Conservation (phyloP, 2,797 vertebrate species). For the Chanos chanos region DNA sequence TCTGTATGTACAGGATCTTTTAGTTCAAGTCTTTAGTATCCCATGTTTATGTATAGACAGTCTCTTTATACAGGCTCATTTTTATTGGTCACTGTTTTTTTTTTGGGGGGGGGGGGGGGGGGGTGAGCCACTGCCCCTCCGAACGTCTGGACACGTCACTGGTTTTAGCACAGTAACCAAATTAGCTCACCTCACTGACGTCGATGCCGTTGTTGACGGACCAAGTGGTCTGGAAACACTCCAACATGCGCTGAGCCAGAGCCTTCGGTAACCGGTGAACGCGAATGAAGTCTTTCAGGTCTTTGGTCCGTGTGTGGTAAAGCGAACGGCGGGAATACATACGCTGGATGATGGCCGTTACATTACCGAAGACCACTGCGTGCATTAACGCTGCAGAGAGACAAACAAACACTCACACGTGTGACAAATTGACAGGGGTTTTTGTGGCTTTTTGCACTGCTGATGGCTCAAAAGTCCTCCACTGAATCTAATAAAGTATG, state of each 20-base stretch:
- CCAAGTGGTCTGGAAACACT: slow-evolving; percentile 98
- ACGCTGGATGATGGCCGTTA: slow-evolving; percentile 97
- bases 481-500: too few relatives aligned
- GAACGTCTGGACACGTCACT: too few relatives aligned
- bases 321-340: slow-evolving; percentile 98
- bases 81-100: too few relatives aligned
- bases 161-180: too few relatives aligned
- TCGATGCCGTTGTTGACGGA: slow-evolving; percentile 93
- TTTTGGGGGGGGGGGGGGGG: too few relatives aligned
- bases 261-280: slow-evolving; percentile 93
- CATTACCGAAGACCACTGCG: slow-evolving; percentile 94
- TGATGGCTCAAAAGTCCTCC: too few relatives aligned
- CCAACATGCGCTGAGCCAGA: slow-evolving; percentile 96
- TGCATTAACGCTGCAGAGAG: slow-evolving; percentile 87
- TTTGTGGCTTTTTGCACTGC: too few relatives aligned
- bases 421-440: neutral
- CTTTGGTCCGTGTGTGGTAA: slow-evolving; percentile 97
- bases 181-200: slow-evolving; percentile 43
- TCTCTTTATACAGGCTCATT: too few relatives aligned
- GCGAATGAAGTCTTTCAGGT: slow-evolving; percentile 95
- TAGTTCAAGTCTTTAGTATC: too few relatives aligned
- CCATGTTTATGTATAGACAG: too few relatives aligned
- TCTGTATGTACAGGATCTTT: too few relatives aligned
- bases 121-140: too few relatives aligned
- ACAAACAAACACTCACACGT: neutral